Base-by-base conservation (phyloP, 2,797 vertebrate species). In the Gorsachius magnificus region DNA sequence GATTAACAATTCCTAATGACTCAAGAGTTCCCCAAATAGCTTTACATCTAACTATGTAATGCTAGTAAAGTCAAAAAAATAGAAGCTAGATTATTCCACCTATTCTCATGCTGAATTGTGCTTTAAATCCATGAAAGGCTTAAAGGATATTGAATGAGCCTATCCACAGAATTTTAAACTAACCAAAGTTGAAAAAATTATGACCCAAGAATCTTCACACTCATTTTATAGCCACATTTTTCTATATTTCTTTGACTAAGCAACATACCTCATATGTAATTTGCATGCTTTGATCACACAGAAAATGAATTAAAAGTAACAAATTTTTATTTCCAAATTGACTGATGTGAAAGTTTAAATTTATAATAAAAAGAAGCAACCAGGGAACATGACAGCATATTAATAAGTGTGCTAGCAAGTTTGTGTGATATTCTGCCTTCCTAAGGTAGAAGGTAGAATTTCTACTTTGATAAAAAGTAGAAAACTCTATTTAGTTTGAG, bases 1-100 rank as follows among this genome's bases (percentile, higher is more conserved):
- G 53, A 90, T 94, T 96, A 97, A 61, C 77, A 64, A 79, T 91
- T 95, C 63, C 41, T 90, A 84, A 87, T 77, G 74, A 84, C 70
- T 93, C 72, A 53, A 26, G 56, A 74, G 35, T 87, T 95, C 80
- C 20, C 12, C 53, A 87, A 87, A 90, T 38, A 94, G 50, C 29
- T 83, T 5, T 53, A 58, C 2, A 24, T 69, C 33, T 77, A 75
- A 57, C 14, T 91, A 16, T n/a, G 54, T 53, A 93, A 81, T 17
- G 29, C 4, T 64, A 28, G 24, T 38, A 48, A 85, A 83, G 28
- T 50, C 17, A 10, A 80, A 82, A 85, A 77, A 66, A 33, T 12
- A 82, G 16, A 81, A 25, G 9, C 16, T 84, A 84, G 58, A 45
- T 38, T 82, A 10, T 85, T 75, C 28, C 20, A 66, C 16, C 11